A percentile compares a stretch with the other conserved stretches of the same genome.
Conservation (phyloP, 2,113 vertebrate species). For the Nicator chloris region DNA sequence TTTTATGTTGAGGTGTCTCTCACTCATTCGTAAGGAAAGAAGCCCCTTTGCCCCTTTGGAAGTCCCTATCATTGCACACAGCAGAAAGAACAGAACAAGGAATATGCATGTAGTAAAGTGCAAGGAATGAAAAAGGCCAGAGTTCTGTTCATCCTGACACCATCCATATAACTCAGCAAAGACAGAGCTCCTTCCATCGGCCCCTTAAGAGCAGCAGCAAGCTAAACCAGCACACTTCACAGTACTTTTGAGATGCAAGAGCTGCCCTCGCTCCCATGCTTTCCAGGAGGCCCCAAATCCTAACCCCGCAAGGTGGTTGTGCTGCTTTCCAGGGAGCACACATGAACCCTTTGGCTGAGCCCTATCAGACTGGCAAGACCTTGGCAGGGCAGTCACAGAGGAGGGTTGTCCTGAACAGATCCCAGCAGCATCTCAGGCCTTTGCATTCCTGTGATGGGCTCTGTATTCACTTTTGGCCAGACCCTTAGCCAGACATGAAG, state of each 20-base stretch:
- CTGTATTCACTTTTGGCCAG: background rate
- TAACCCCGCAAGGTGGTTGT: background rate
- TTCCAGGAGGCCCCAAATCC: background rate
- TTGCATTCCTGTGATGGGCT: background rate
- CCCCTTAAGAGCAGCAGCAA: background rate
- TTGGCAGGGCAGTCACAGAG: background rate
- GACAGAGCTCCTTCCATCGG: rapidly evolving
- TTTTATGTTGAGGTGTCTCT: background rate
- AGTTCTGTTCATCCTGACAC: background rate
- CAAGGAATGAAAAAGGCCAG: background rate
- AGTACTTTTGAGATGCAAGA: background rate
- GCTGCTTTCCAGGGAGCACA: background rate
- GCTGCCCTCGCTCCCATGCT: background rate
- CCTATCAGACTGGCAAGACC: rapidly evolving
- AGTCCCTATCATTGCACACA: background rate
- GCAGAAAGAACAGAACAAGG: background rate
- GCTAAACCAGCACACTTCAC: background rate
- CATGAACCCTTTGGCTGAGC: rapidly evolving
- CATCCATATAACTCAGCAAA: background rate
- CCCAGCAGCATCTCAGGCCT: background rate
- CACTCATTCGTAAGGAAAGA: background rate
- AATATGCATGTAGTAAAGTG: rapidly evolving
- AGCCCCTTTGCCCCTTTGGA: background rate
- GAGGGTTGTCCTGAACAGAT: background rate
- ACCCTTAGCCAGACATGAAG: background rate